phyloP scores from a whole-genome alignment of 2,888 invertebrate genomes.

The Mylabris sibirica region DNA sequence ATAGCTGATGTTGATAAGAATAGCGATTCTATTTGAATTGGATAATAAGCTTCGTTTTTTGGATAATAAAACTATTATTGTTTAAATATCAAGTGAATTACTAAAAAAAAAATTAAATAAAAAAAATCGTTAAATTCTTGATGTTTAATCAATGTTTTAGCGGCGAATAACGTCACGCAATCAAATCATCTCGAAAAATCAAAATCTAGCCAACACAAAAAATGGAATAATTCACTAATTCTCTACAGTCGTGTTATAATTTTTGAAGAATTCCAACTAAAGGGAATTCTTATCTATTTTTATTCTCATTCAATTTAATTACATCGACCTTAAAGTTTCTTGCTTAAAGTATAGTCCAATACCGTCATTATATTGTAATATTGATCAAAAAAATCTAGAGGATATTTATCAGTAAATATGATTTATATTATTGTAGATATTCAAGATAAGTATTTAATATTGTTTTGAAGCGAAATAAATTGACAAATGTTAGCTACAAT shows the following conservation, averaged over 20 bases:
- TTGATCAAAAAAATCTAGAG: background rate
- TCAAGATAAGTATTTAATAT: background rate
- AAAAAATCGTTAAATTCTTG: background rate
- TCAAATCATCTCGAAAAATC: background rate
- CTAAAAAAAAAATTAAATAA: too few relatives aligned
- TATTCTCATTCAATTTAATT: too few relatives aligned
- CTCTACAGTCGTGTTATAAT: background rate
- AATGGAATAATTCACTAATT: background rate
- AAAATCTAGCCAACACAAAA: background rate
- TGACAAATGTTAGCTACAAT: background rate
- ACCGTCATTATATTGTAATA: background rate
- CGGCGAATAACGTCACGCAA: background rate
- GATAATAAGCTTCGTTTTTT: background rate
- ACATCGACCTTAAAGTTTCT: too few relatives aligned
- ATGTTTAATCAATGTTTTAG: constrained; percentile 7
- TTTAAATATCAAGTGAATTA: background rate
- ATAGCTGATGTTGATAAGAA: background rate
- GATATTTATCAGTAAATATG: background rate
- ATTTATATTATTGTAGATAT: background rate
- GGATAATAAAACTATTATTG: background rate
- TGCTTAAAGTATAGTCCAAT: background rate
- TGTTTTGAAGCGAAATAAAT: background rate
- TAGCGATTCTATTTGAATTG: too few relatives aligned
- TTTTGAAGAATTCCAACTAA: background rate
- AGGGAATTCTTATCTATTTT: too few relatives aligned